Percentiles rank a stretch among this genome's conserved stretches.
Evolutionary conservation across 2,113 vertebrate genomes (phyloP).

Genomic region (Labeo rohita): DNA sequence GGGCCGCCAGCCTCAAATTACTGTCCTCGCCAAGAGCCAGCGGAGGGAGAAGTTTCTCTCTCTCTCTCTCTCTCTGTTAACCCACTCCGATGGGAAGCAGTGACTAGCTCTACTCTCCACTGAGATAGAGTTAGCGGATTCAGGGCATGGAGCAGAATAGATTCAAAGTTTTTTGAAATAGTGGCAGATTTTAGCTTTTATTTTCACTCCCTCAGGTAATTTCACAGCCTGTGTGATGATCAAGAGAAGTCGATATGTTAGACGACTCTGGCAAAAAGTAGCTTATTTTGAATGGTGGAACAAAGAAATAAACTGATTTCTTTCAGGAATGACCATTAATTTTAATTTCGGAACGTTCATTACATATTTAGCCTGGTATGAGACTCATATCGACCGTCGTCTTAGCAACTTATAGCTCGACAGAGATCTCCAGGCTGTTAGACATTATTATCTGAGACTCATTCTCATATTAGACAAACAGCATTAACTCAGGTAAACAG

Average conservation of each 20-base stretch:
- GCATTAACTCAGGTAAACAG: neutral
- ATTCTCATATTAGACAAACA: conserved; percentile 4
- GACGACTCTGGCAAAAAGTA: neutral
- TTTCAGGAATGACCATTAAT: neutral
- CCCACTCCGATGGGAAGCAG: conserved; percentile 30
- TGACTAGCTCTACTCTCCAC: conserved; percentile 38
- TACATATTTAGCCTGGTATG: conserved; percentile 21
- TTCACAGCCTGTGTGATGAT: neutral
- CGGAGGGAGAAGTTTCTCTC: conserved; percentile 35
- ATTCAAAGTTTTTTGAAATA: conserved; percentile 29
- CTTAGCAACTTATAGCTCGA: conserved; percentile 17
- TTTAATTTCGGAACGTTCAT: neutral
- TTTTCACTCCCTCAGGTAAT: conserved; percentile 23
- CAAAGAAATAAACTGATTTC: neutral
- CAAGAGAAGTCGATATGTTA: neutral
- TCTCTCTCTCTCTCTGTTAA: neutral
- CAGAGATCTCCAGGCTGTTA: neutral
- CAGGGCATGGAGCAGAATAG: conserved; percentile 38
- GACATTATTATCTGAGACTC: neutral
- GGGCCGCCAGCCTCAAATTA: conserved; percentile 69
- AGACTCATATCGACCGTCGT: neutral
- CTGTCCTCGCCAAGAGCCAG: conserved; percentile 56
- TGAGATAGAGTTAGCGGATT: conserved; percentile 39
- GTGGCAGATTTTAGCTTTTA: conserved; percentile 26
- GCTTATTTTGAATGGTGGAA: neutral